These are phyloP conservation scores for Ammodramus savannarum DNA, from an alignment of 2,113 vertebrate genomes.

Conservation along the genomic window DNA sequence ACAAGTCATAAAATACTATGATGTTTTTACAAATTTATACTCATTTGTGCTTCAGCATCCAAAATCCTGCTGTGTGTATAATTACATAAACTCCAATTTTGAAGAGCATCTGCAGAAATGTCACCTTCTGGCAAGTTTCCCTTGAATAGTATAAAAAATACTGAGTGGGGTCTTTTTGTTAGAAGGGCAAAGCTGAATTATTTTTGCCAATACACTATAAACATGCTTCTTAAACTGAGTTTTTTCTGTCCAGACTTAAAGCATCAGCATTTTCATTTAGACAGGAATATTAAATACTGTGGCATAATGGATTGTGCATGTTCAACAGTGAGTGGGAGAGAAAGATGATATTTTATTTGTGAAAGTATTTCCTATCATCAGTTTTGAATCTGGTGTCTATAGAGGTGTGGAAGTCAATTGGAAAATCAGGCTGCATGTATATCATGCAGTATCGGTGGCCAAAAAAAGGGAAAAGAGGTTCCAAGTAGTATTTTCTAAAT, in stretches of 20 bases:
- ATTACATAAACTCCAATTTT: neutral
- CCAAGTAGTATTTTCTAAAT: neutral
- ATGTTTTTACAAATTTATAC: neutral
- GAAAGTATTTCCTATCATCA: neutral
- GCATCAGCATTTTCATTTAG: neutral
- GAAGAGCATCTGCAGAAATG: neutral
- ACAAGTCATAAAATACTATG: neutral
- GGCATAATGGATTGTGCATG: neutral
- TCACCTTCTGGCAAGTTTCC: neutral
- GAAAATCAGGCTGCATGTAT: neutral
- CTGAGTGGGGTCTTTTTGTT: neutral
- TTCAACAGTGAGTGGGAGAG: neutral
- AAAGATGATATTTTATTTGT: neutral
- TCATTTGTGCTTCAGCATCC: neutral
- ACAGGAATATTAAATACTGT: neutral
- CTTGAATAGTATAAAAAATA: neutral
- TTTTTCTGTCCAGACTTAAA: neutral
- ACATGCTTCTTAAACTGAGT: neutral
- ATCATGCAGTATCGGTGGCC: neutral
- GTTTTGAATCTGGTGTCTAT: neutral
- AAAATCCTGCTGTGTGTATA: neutral
- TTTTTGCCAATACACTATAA: neutral
- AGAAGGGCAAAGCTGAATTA: neutral
- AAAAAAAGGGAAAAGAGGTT: neutral
- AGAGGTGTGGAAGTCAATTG: neutral